Base-by-base conservation (phyloP, 1,140 invertebrate species). In the Aethina tumida region DNA sequence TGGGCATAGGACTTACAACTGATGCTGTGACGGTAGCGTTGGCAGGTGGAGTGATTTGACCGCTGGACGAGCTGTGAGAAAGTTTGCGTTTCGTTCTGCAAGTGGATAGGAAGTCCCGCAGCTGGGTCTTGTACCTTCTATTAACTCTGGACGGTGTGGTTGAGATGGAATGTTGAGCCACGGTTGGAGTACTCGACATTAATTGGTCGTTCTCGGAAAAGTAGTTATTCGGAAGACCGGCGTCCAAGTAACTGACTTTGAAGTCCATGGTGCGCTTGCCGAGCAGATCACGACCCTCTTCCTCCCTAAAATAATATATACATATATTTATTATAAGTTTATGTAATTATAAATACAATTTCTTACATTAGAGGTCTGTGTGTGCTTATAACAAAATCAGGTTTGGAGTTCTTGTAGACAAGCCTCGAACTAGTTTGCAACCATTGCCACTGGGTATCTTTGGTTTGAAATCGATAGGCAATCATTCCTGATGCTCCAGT, bases 331-430 rank as follows among this genome's bases (percentile, higher is more conserved):
- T 37, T 21, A 12, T 21, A 6, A 25, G 27, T 38, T 9, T 24
- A 19, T 10, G 14, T 14, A 8, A 13, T 8, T 6, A 31, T 37
- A 25, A 15, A 1, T 35, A 0, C 2, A 12, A 24, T 14, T 7
- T 22, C 84, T 81, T 69, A 94, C 95, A 97, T 97, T 4, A 98
- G 75, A 30, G 95, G 93, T 46, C 93, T 75, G 68, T 99, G 96
- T 19, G 92, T 98, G 60, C 89, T 94, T 41, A 97, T 94, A 39
- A 99, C 92, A 64, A 96, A 97, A 62, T 99, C 95, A 2, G 95
- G 93, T 66, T 98, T 99, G 43, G 93, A 97, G 66, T 97, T 98
- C 67, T 99, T 99, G 67, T 97, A 97, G 19, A 97, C 91, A 29
- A 98, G 74, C 52, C 93, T 73, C 4, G 94, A 96, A 49, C 90